phyloP scores from a whole-genome alignment of 2,113 vertebrate species.

The Nibea albiflora region DNA sequence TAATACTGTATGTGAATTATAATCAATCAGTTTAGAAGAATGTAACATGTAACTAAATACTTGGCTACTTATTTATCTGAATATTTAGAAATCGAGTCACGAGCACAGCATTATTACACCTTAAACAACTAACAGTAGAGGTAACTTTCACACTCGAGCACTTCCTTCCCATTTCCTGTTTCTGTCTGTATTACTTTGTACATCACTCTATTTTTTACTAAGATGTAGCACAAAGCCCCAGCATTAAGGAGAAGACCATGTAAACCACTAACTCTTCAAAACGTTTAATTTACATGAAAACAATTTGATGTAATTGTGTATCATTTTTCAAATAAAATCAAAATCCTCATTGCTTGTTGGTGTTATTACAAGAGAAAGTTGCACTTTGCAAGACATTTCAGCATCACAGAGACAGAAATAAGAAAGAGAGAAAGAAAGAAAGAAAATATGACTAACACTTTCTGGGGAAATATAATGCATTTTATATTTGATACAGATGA shows the following conservation, averaged over 20 bases:
- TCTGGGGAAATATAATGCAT: background rate
- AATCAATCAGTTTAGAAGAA: background rate
- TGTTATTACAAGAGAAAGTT: background rate
- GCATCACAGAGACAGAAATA: background rate
- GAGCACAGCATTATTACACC: conserved; percentile 8
- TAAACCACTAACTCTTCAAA: conserved; percentile 32
- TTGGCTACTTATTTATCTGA: conserved; percentile 3
- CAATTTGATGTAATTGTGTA: conserved; percentile 43
- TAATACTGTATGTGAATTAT: background rate
- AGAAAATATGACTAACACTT: background rate
- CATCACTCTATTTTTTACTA: conserved; percentile 42
- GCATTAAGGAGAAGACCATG: conserved; percentile 5
- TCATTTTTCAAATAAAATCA: conserved; percentile 75
- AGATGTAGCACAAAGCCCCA: conserved; percentile 36
- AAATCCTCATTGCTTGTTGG: conserved; percentile 43
- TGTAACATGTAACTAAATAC: conserved; percentile 12
- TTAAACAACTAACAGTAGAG: background rate
- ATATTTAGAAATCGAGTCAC: background rate
- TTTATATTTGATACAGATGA: too few species aligned
- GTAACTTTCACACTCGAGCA: conserved; percentile 3
- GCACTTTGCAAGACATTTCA: background rate
- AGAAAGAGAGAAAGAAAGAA: too few species aligned
- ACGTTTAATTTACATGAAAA: conserved; percentile 51
- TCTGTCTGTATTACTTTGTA: conserved; percentile 11
- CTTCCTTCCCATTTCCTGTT: background rate